phyloP scores from a whole-genome alignment of 2,113 vertebrate genomes.

The Brachirus orientalis region DNA sequence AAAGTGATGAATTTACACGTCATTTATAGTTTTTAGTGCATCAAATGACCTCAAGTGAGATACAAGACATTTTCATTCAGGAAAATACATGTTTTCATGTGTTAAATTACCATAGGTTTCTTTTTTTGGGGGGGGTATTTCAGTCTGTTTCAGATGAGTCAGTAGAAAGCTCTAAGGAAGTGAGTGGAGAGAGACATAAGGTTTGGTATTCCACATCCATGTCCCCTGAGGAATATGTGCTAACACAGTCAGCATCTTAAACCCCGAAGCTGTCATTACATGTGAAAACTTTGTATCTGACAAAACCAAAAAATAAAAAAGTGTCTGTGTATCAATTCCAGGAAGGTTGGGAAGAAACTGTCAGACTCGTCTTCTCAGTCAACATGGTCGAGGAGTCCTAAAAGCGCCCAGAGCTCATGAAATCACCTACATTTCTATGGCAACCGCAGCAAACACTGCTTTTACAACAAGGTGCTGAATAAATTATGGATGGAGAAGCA shows the following conservation, averaged over 20 bases:
- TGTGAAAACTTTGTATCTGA: conserved; percentile 12
- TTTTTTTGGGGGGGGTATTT: too few relatives aligned
- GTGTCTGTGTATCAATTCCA: background rate
- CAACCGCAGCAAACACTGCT: background rate
- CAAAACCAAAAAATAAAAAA: background rate
- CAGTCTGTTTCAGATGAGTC: background rate
- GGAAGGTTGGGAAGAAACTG: background rate
- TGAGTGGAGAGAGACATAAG: background rate
- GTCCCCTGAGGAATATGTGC: background rate
- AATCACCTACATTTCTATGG: background rate
- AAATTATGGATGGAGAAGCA: background rate
- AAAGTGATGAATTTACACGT: too few relatives aligned
- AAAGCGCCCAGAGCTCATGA: too few relatives aligned
- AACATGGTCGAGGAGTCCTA: background rate
- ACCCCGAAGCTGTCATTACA: background rate
- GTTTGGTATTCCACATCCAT: background rate
- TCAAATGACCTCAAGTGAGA: too few relatives aligned
- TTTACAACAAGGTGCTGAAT: background rate
- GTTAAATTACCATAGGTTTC: too few relatives aligned
- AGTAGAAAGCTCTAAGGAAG: background rate
- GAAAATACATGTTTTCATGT: too few relatives aligned
- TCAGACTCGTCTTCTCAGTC: background rate
- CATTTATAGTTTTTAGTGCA: too few relatives aligned
- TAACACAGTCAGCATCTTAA: conserved; percentile 5
- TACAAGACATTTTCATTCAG: too few relatives aligned